Evolutionary conservation across 2,113 vertebrate genomes (phyloP).

Genomic region (Phoxinus phoxinus): DNA sequence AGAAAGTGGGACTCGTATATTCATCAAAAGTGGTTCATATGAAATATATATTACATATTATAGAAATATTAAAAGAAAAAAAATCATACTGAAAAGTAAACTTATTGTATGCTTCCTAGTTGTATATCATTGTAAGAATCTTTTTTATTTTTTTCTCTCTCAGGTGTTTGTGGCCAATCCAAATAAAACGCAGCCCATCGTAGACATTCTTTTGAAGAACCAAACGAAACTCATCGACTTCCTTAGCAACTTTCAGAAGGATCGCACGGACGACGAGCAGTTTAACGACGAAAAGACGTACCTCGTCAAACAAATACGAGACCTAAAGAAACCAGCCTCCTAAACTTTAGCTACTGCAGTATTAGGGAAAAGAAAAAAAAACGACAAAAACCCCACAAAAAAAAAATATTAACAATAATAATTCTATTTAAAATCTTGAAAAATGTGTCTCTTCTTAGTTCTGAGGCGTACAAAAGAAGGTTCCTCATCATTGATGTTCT

Average conservation of each 20-base stretch:
- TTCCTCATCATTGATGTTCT: slow-evolving; percentile 68
- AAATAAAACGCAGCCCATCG: slow-evolving; percentile 87
- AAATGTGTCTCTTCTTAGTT: slow-evolving; percentile 68
- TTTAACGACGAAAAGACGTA: slow-evolving; percentile 90
- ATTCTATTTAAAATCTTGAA: slow-evolving; percentile 71
- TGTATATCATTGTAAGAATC: background rate
- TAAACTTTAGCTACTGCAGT: slow-evolving; percentile 65
- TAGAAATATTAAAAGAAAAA: background rate
- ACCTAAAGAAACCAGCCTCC: slow-evolving; percentile 83
- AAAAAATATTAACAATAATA: slow-evolving; percentile 68
- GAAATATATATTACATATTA: background rate
- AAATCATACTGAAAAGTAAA: background rate
- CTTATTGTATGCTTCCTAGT: too few species aligned
- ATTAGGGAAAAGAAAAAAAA: slow-evolving; percentile 50
- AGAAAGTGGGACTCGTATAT: too few species aligned
- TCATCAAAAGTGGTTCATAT: background rate
- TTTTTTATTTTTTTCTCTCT: background rate
- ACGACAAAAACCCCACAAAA: slow-evolving; percentile 56
- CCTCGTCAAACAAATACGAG: slow-evolving; percentile 89
- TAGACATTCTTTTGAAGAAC: slow-evolving; percentile 90
- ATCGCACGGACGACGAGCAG: slow-evolving; percentile 86
- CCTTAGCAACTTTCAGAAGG: slow-evolving; percentile 89
- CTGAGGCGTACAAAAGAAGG: slow-evolving; percentile 65
- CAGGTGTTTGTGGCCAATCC: slow-evolving; percentile 91
- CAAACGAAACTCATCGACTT: slow-evolving; percentile 90